A percentile compares a stretch with the other conserved stretches of the same genome.
Conservation (phyloP, 2,888 invertebrate species). For the Erebia aethiops region DNA sequence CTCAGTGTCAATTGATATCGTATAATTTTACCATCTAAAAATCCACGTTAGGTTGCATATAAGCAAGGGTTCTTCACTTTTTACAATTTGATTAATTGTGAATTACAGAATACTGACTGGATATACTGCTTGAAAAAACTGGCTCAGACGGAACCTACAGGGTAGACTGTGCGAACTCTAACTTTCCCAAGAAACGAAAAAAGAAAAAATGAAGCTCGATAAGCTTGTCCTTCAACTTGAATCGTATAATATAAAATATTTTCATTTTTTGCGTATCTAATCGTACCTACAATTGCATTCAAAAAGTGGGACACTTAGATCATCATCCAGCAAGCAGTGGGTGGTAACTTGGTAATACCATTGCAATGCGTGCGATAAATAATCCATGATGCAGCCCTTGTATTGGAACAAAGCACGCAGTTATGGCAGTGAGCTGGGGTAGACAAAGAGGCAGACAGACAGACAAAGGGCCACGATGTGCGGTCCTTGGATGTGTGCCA, state of each 20-base stretch:
- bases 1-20: no score
- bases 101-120: no score
- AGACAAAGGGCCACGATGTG: constrained; percentile 57
- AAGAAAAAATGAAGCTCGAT: not conserved
- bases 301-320: constrained; percentile 3
- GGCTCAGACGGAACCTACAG: no score
- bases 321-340: constrained; percentile 1
- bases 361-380: constrained; percentile 37
- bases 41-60: no score
- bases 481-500: constrained; percentile 61
- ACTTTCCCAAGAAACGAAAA: not conserved
- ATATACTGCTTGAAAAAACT: no score
- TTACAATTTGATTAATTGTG: no score
- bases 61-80: no score
- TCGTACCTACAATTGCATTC: no score
- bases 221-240: not conserved
- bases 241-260: not conserved
- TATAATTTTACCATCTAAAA: no score
- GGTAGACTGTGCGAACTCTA: not conserved
- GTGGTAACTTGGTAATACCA: constrained; percentile 13
- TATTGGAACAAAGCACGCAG: constrained; percentile 44
- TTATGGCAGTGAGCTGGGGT: constrained; percentile 41
- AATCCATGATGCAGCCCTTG: constrained; percentile 41
- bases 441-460: constrained; percentile 69
- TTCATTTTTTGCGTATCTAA: no score